Base-by-base conservation (phyloP, 2,113 vertebrate species). In the Trematocara macrostoma region DNA sequence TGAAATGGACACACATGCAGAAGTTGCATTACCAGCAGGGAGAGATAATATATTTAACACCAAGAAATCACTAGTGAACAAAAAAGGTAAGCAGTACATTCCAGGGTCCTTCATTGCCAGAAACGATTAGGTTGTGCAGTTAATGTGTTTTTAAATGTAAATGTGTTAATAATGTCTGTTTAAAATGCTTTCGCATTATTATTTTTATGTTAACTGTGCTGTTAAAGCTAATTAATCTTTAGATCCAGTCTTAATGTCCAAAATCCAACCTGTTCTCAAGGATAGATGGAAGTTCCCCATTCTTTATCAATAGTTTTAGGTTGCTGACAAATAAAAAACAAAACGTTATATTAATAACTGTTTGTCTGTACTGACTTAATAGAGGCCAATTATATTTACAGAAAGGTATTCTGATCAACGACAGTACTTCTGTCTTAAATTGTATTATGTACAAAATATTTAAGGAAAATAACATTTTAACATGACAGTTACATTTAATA, bases 301-400 rank as follows among this genome's bases (percentile, higher is more conserved):
- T 69, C 8, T 42, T 71, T 71, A 45, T 26, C 34, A 38, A 38
- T 26, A 45, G 8, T 45, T 71, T 71, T 42, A 45, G 38, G 67
- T 45, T 71, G 67, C n/a, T 67, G 59, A 64, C 38, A 71, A 10
- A 42, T 71, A 16, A 71, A 69, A 69, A 69, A 69, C 35, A 6
- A 69, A 71, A 16, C 0, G 0, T 71, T 71, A 29, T 4, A 51
- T 52, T 52, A 23, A 38, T 38, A 38, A 64, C 9, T 49, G 15
- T 47, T n/a, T 31, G 12, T 16, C 26, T 34, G 35, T 47, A 7
- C 8, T 8, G 35, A 18, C 26, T n/a, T 29, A 31, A 47, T 6
- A 80, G 10, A 67, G 12, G 31, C 0, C 49, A 23, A 67, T 26
- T 12, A 67, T 34, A 52, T 12, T 38, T 26, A 49, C 26, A 49